Base-by-base conservation (phyloP, 2,888 invertebrate genomes). In the Caenorhabditis parvicauda region DNA sequence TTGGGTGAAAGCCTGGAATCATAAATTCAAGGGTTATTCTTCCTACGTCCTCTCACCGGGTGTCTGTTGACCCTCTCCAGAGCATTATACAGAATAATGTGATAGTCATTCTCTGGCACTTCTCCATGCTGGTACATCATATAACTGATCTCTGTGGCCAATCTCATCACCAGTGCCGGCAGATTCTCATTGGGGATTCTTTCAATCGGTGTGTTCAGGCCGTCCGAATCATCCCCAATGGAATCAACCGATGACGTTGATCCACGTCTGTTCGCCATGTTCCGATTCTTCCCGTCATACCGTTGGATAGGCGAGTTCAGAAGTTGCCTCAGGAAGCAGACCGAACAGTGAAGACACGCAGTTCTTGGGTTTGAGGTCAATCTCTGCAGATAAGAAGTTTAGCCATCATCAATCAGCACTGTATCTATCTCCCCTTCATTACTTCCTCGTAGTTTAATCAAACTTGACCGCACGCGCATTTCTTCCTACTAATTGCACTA, bases 151-250 rank as follows among this genome's bases (percentile, higher is more conserved):
- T n/a, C n/a, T n/a, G n/a, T n/a, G n/a, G n/a, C n/a, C n/a, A n/a
- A n/a, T n/a, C n/a, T n/a, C n/a, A n/a, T n/a, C n/a, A 93, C 88
- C 71, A 88, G 88, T 1, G 87, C 85, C 0, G 91, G 89, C 70
- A 93, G 86, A 81, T 90, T 76, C 57, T 47, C 51, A 17, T 65
- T 56, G 61, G 52, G 49, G 38, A 64, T 64, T 52, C 48, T 53
- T 14, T 43, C 39, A 22, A 38, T 47, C 1, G 64, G 57, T 6
- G 53, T 49, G 75, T 72, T 44, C 81, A 75, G 54, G 78, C 81
- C 62, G 52, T 66, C 66, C 22, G 51, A 12, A 17, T 48, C 82
- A 81, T 68, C 38, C 29, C 37, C 38, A 32, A 56, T 42, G 25
- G 52, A 47, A 22, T 49, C 50, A 1, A 32, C 5, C 3, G 54